Evolutionary conservation across 1,140 invertebrate genomes (phyloP).

Genomic region (Pentalonia nigronervosa): DNA sequence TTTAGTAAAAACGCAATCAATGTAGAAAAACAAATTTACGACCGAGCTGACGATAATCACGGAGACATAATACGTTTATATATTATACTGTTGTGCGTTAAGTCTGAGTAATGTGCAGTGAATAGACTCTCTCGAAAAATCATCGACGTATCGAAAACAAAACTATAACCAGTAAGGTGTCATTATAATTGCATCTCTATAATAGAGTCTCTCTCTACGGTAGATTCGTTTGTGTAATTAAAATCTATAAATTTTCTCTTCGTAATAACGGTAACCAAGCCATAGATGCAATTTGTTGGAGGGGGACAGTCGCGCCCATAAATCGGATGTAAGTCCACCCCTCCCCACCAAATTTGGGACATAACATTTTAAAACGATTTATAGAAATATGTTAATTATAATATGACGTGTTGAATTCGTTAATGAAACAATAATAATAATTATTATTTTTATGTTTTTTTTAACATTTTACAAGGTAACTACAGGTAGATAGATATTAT

Average conservation of each 20-base stretch:
- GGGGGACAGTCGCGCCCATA: too few relatives aligned
- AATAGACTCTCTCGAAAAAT: neutral
- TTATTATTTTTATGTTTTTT: too few relatives aligned
- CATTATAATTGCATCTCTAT: neutral
- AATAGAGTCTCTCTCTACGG: neutral
- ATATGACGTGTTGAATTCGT: too few relatives aligned
- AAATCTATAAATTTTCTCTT: neutral
- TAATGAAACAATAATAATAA: too few relatives aligned
- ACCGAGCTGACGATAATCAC: neutral
- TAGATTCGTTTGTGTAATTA: neutral
- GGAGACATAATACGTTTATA: neutral
- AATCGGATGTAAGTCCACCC: too few relatives aligned
- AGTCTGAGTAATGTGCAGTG: neutral
- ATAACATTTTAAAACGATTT: too few relatives aligned
- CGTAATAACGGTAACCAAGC: neutral
- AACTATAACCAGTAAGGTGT: neutral
- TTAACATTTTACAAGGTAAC: too few relatives aligned
- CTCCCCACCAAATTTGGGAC: too few relatives aligned
- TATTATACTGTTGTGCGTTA: neutral
- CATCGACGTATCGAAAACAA: neutral
- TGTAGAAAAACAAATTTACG: neutral
- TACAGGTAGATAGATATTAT: too few relatives aligned
- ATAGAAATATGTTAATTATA: too few relatives aligned
- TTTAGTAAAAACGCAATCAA: neutral
- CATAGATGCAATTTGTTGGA: too few relatives aligned